Evolutionary conservation across 1,140 invertebrate species (phyloP).

Genomic region (Ips typographus): DNA sequence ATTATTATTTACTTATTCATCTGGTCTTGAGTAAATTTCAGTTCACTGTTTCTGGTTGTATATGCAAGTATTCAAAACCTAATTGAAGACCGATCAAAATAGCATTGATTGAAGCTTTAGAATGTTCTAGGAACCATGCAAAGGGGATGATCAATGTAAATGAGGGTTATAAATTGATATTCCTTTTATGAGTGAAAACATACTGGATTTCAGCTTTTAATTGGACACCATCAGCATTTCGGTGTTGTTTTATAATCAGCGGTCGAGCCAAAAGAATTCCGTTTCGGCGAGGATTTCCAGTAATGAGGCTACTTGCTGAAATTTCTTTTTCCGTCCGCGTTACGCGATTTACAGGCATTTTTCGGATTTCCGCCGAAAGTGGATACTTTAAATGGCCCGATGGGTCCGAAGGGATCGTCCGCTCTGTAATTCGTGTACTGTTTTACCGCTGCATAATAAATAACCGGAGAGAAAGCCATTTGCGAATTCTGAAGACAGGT

Average conservation of each 20-base stretch:
- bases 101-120: too few relatives aligned
- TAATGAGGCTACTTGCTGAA: conserved; percentile 27
- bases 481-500: conserved; percentile 1
- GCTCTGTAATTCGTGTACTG: not conserved
- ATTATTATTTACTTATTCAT: too few relatives aligned
- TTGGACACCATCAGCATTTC: conserved; percentile 16
- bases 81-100: too few relatives aligned
- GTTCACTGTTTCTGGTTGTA: too few relatives aligned
- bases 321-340: conserved; percentile 22
- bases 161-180: too few relatives aligned
- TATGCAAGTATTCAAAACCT: too few relatives aligned
- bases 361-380: conserved; percentile 21
- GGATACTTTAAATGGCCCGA: conserved; percentile 15
- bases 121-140: too few relatives aligned
- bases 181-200: too few relatives aligned
- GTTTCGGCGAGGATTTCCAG: conserved; percentile 23
- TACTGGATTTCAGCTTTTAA: conserved; percentile 2
- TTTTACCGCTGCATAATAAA: not conserved
- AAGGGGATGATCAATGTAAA: too few relatives aligned
- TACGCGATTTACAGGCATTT: conserved; percentile 30
- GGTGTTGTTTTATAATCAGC: conserved; percentile 27
- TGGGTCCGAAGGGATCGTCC: not conserved
- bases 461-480: not conserved
- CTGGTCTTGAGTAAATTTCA: too few relatives aligned
- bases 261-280: conserved; percentile 27